Percentiles rank a stretch among this genome's conserved stretches.
These are phyloP conservation scores for Stenichneumon culpator DNA, from an alignment of 2,888 invertebrate genomes.

Conservation along the genomic window DNA sequence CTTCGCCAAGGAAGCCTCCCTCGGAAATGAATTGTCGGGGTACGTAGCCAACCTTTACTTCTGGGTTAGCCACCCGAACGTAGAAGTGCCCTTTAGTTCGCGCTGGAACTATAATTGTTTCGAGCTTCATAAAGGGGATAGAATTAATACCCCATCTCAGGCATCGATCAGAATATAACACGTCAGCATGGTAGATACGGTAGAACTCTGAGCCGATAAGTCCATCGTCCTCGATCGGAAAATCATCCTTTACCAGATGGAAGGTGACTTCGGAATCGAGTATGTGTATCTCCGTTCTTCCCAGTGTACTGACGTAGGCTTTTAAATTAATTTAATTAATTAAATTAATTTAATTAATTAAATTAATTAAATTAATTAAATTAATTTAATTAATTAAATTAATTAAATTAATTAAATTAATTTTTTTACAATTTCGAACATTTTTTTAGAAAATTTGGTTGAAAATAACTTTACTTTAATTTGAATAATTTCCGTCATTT, in stretches of 20 bases:
- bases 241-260: conserved; percentile 46
- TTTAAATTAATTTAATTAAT: too few relatives aligned
- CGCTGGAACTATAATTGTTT: conserved; percentile 48
- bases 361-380: too few relatives aligned
- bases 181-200: conserved; percentile 24
- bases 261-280: conserved; percentile 23
- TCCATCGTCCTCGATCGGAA: conserved; percentile 55
- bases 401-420: too few relatives aligned
- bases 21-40: conserved; percentile 26
- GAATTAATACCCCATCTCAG: conserved; percentile 25
- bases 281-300: conserved; percentile 16
- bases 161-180: conserved; percentile 46
- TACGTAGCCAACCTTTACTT: conserved; percentile 59
- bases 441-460: too few relatives aligned
- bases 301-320: conserved; percentile 40
- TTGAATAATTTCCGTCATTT: too few relatives aligned
- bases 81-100: conserved; percentile 40
- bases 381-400: too few relatives aligned
- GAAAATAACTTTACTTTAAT: too few relatives aligned
- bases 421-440: too few relatives aligned
- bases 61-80: conserved; percentile 41
- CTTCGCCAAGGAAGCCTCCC: conserved; percentile 55
- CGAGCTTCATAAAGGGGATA: conserved; percentile 38
- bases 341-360: too few relatives aligned
- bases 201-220: conserved; percentile 51